These are phyloP conservation scores for Dendrophyllia cribrosa DNA, from an alignment of 64 coral and sea anemone species.

Conservation along the genomic window DNA sequence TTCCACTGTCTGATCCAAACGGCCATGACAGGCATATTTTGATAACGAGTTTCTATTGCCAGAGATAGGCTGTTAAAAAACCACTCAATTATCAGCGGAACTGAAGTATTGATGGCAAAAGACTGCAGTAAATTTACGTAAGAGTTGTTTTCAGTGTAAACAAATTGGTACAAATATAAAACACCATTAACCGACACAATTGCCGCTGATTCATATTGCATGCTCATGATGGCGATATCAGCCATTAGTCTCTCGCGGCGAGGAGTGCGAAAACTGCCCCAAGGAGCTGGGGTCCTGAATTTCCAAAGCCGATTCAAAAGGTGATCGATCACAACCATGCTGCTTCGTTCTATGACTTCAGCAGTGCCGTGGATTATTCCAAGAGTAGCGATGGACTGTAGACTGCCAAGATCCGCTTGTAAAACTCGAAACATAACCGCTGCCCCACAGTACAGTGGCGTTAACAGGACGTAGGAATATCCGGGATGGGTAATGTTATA, in stretches of 20 bases:
- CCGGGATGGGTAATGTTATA: background rate
- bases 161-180: background rate
- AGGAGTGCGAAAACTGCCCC: background rate
- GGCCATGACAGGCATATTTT: slow-evolving; percentile 2
- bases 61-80: background rate
- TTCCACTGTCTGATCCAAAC: background rate
- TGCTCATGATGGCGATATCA: slow-evolving; percentile 8
- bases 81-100: background rate
- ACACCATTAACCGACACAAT: background rate
- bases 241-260: background rate
- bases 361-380: background rate
- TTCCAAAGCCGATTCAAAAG: background rate
- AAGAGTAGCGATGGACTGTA: background rate
- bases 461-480: background rate
- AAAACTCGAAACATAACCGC: background rate
- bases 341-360: slow-evolving; percentile 10
- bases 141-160: background rate
- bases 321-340: slow-evolving; percentile 6
- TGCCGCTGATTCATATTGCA: background rate
- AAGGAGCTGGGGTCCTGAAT: background rate
- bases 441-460: background rate
- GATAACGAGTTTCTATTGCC: background rate
- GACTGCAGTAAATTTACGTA: background rate
- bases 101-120: background rate
- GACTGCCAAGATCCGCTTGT: background rate